Base-by-base conservation (phyloP, 2,113 vertebrate species). In the human region DNA sequence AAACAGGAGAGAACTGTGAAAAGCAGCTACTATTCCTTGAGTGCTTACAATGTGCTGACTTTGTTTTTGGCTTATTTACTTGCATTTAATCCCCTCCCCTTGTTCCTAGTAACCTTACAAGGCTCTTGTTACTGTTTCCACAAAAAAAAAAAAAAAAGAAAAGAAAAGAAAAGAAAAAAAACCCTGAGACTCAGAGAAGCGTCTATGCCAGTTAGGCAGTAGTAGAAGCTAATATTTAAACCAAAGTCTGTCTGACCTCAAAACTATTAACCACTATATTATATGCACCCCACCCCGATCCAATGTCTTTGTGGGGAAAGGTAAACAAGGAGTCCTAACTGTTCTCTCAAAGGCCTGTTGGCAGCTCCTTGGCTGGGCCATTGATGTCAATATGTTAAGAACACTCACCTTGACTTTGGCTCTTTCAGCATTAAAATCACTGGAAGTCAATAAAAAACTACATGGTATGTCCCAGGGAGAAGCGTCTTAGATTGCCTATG, bases 401-500 rank as follows among this genome's bases (percentile, higher is more conserved):
- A 52, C 40, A 84, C 78, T 57, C 23, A 61, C 57, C 35, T 79
- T 2, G 5, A 66, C 18, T 35, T 96, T 52, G 38, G 43, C 59
- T 92, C n/a, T 93, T 93, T 40, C 38, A 93, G 70, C 9, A 48
- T 72, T 93, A 85, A 61, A 73, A 45, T 81, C 38, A 66, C 80
- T 87, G 50, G 59, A 86, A 85, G 81, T 94, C 45, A 82, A 88
- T 86, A 90, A 79, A 89, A 82, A 85, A 80, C 50, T 7, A 43
- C 27, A 61, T 87, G 96, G 45, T 2, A 2, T 48, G 38, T 91
- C 82, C 86, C n/a, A 73, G 55, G 87, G 68, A 97, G 66, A 25
- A 73, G 89, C 70, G 91, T 90, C 80, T 90, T 80, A 57, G 75
- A 52, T 48, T 83, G 86, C n/a, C 68, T 40, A 32, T 48, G 25